Conservation (phyloP, 2,888 invertebrate genomes). For the Smittia aterrima region DNA sequence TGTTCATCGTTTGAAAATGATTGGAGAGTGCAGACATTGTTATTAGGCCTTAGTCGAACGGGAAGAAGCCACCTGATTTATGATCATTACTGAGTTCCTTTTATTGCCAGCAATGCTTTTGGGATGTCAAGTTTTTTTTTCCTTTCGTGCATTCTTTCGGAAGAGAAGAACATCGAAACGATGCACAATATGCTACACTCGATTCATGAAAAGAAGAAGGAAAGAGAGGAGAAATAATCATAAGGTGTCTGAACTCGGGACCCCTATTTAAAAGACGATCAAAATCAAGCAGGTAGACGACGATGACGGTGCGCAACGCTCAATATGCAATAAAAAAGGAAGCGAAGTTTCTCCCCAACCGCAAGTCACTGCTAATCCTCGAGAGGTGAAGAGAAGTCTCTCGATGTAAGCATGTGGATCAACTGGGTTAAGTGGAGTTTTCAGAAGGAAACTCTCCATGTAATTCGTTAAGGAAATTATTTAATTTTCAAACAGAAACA, state of each 20-base stretch:
- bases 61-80: slow-evolving; percentile 39
- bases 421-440: background rate
- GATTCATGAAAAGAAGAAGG: no score
- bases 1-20: background rate
- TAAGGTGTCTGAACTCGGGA: slow-evolving; percentile 37
- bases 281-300: slow-evolving; percentile 32
- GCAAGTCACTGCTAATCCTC: background rate
- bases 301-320: slow-evolving; percentile 20
- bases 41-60: background rate
- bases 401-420: background rate
- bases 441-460: background rate
- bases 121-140: slow-evolving; percentile 26
- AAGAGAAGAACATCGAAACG: background rate
- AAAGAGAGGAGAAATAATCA: slow-evolving; percentile 30
- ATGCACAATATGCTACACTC: slow-evolving; percentile 30
- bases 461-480: slow-evolving; percentile 18
- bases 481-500: slow-evolving; percentile 9
- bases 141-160: background rate
- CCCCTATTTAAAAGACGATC: slow-evolving; percentile 40
- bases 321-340: slow-evolving; percentile 15
- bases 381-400: background rate
- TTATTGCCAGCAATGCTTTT: slow-evolving; percentile 17
- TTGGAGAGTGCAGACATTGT: background rate
- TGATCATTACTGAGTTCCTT: slow-evolving; percentile 38
- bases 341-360: background rate